phyloP scores from a whole-genome alignment of 2,113 vertebrate genomes.

The Protomyctophum bolini region DNA sequence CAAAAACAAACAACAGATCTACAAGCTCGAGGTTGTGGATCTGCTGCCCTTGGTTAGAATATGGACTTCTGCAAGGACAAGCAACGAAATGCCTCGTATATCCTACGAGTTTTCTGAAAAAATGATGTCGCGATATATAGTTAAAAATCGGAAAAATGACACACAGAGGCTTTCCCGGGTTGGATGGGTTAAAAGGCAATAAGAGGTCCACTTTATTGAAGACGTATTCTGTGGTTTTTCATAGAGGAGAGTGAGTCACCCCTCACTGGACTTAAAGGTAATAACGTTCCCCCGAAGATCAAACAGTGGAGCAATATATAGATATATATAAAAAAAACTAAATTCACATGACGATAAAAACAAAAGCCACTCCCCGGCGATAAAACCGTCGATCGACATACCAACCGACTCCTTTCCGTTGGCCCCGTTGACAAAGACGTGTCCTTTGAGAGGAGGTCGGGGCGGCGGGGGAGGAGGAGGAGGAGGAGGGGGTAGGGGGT shows the following conservation, averaged over 20 bases:
- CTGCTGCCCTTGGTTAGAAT: no score
- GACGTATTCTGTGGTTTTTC: conserved; percentile 50
- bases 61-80: no score
- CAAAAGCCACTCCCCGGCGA: conserved; percentile 13
- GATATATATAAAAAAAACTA: conserved; percentile 1
- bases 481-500: conserved; percentile 44
- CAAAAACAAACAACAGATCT: no score
- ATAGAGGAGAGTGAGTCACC: conserved; percentile 25
- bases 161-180: no score
- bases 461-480: conserved; percentile 54
- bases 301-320: conserved; percentile 35
- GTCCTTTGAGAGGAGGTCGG: conserved; percentile 63
- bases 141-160: no score
- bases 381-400: conserved; percentile 58
- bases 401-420: conserved; percentile 50
- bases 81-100: no score
- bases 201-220: conserved; percentile 58
- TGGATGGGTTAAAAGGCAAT: conserved; percentile 54
- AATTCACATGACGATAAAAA: conserved; percentile 24
- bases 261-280: conserved; percentile 30
- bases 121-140: no score
- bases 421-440: conserved; percentile 63
- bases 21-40: no score
- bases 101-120: no score
- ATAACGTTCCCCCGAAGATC: conserved; percentile 52